Base-by-base conservation (phyloP, 2,888 invertebrate genomes). In the Pyrocoelia pectoralis region DNA sequence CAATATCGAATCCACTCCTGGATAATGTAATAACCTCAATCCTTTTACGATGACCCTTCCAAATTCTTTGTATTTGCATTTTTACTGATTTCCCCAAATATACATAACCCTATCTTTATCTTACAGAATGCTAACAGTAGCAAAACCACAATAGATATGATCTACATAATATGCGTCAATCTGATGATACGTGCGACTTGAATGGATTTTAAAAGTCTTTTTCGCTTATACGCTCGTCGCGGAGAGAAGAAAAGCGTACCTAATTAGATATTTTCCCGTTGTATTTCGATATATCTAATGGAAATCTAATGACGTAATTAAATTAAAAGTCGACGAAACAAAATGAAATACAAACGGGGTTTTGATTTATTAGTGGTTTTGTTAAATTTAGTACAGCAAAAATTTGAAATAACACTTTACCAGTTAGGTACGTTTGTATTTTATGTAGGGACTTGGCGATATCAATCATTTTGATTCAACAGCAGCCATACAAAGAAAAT, bases 21-120 rank as follows among this genome's bases (percentile, higher is more conserved):
- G 60, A 56, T 52, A 65, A 61, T 65, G 59, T 56, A 56, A 60
- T 58, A 56, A 52, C 56, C 56, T 57, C 61, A 65, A 65, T 65
- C 65, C 64, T 56, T 64, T 64, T 64, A 64, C 57, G 61, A 53
- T 61, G 65, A 65, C 65, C 65, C 61, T 60, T 60, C 59, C 43
- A 55, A 52, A 33, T 60, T 60, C 51, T 38, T 41, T 49, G 52
- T 53, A 65, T 65, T 65, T 65, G 65, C 65, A 61, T 65, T 57
- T 61, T 57, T 65, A 61, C 52, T 50, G 24, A 29, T 58, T 38
- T 17, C 59, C 46, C 46, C 18, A 50, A 52, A 62, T 56, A 24
- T 40, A 56, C 24, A 24, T 53, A 43, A 62, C 46, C n/a, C 29
- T 19, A 13, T 57, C 33, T 58, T 40, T 49, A 40, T 55, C 52